Evolutionary conservation across 2,113 vertebrate species (phyloP), one percentile per base, ranked within the genome.

Genomic region (Gymnarchus niloticus): DNA sequence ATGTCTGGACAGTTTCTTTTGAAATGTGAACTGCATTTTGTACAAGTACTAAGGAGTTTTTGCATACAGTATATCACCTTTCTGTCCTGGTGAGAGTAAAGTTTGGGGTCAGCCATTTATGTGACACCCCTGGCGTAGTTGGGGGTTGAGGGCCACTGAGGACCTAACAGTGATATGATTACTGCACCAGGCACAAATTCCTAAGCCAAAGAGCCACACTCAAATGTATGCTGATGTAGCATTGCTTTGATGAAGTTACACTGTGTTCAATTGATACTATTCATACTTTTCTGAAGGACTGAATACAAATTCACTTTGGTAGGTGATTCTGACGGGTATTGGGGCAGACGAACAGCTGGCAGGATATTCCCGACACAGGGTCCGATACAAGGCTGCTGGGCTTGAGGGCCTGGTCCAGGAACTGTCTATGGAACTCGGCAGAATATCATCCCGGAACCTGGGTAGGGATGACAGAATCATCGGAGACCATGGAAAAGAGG

Each of bases 321-420:
- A 99, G 97, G 95, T 99, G 2, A 90, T 99, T 88, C 91, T 99
- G 86, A 97, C 96, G 0, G 98, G 98, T 56, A 96, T 98, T 0
- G 98, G 98, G 81, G 98, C 98, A 6, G 98, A 99, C 57, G 98
- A 99, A 88, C 98, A 99, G 90, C 95, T 99, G 17, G 98, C 96
- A 0, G 98, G 98, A 0, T 99, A 99, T 89, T 96, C 96, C 85
- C 95, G 98, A 87, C 98, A 99, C 88, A 91, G 97, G 44, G 89
- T 94, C 57, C 90, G 94, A n/a, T 99, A 97, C 85, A 93, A 91
- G 83, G 92, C 37, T 19, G 87, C 90, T 0, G 96, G 98, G 2
- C 91, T 95, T 0, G 90, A 94, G 77, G 96, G 96, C 0, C 91
- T 99, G 83, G 93, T 94, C 86, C 89, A 95, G 87, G 98, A 99